Base-by-base conservation (phyloP, 2,797 vertebrate species). In the Sternarchorhynchus goeldii region DNA sequence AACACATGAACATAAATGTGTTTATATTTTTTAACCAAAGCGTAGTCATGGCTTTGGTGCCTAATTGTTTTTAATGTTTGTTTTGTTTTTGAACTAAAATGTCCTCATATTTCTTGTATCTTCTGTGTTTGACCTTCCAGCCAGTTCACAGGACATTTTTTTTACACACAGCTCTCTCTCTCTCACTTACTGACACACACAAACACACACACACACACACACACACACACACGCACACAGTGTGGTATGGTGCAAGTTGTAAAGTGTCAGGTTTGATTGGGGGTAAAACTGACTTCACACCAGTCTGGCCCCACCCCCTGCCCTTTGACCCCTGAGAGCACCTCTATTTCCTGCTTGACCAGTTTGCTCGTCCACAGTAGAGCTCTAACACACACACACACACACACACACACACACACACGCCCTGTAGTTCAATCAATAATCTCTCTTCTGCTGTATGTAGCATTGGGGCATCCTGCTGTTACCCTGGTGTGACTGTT, bases 301-400 rank as follows among this genome's bases (percentile, higher is more conserved):
- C 82, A 87, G 87, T 89, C 91, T 91, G 91, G 90, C 90, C 91
- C 91, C 90, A 86, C 86, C 86, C 86, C 83, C 81, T 53, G 31
- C 55, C 39, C 25, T 68, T 63, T 34, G 60, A 72, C 62, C 70
- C n/a, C 29, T 69, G 76, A 62, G 71, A 78, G 70, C 69, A 57
- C 55, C 80, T 72, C 57, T 83, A 83, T 85, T 81, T 74, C 59
- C 72, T 78, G 76, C 74, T 73, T 81, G 75, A 81, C 50, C 81
- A 65, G 74, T 81, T 82, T 73, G 78, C 68, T 75, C 60, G 80
- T 78, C 76, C 62, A 60, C 76, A 78, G 75, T 77, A 66, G 73
- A 67, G 69, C 50, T 56, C 79, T 32, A 55, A 68, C 39, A 41
- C 66, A 78, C 78, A 77, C 66, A 69, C 55, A 72, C 57, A 62